These are phyloP conservation scores for Paracyclopina nana DNA, from an alignment of 1,140 invertebrate genomes.

Conservation along the genomic window DNA sequence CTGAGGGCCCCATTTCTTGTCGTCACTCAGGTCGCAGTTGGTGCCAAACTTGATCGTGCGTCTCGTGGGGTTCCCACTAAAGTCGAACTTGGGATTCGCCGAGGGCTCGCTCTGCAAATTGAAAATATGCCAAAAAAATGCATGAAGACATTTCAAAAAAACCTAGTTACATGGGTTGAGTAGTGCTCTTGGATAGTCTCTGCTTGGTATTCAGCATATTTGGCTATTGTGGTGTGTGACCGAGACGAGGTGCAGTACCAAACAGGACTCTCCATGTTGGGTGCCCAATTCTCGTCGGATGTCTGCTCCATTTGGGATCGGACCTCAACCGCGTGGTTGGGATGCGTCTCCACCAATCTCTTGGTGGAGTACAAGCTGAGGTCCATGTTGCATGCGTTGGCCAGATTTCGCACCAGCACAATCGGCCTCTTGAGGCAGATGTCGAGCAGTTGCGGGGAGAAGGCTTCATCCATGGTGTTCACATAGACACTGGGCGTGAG, in stretches of 20 bases:
- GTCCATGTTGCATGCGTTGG: conserved; percentile 73
- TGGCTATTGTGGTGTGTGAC: conserved; percentile 75
- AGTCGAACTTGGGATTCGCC: neutral
- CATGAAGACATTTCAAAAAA: too few relatives aligned
- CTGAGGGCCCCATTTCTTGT: conserved; percentile 31
- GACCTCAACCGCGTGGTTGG: conserved; percentile 90
- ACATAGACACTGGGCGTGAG: conserved; percentile 70
- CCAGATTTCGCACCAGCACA: conserved; percentile 76
- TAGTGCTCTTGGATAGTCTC: neutral
- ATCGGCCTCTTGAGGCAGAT: conserved; percentile 91
- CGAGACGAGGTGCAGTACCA: conserved; percentile 90
- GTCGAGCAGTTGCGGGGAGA: conserved; percentile 81
- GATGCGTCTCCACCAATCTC: conserved; percentile 86
- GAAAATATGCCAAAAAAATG: too few relatives aligned
- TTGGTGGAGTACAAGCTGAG: conserved; percentile 94
- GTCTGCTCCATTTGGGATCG: conserved; percentile 80
- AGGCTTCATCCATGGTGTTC: conserved; percentile 90
- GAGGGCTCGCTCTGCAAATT: too few relatives aligned
- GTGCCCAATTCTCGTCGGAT: conserved; percentile 82
- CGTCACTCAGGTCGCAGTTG: conserved; percentile 36
- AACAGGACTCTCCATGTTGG: conserved; percentile 46
- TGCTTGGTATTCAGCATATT: conserved; percentile 97
- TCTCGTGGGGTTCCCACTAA: conserved; percentile 21
- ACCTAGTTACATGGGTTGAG: too few relatives aligned
- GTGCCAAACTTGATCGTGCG: conserved; percentile 36